Evolutionary conservation across 2,888 invertebrate species (phyloP), one percentile per base, ranked within the genome.

Genomic region (Lepidochitona cinerea): DNA sequence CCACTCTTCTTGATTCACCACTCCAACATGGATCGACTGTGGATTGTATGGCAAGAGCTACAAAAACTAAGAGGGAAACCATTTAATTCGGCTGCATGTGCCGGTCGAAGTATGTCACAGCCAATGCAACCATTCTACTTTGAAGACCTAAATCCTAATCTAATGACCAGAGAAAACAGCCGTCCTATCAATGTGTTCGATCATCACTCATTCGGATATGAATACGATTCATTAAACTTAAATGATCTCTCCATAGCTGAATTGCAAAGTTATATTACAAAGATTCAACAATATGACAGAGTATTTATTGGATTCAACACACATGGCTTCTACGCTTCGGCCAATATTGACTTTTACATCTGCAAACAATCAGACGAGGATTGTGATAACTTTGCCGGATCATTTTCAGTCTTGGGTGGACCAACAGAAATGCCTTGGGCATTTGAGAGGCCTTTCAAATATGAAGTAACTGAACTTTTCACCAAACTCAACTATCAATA

Each of bases 141-240:
- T 49, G 37, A 29, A 4, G 35, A 26, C 0, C 69, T 53, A 52
- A 78, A 77, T 59, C 54, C 37, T n/a, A 71, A 75, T 37, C 54
- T 37, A 0, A 29, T 68, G 32, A 77, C 75, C 2, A 41, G 70
- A 6, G 52, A 70, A 9, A 59, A 77, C 41, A 49, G 75, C 26
- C 64, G 74, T 9, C 72, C 75, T 26, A 75, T 74, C 12, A 77
- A 78, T 66, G 77, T 70, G n/a, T 78, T 80, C 54, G 73, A 80
- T 33, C 77, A 78, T 65, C 64, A 70, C 37, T 33, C 67, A 32
- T 74, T 78, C 36, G 71, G 72, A 37, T 78, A 78, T 49, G 71
- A 76, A 68, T 81, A 72, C 70, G 81, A 81, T 71, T 72, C 65
- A 49, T 59, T 81, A 32, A 67, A 75, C 26, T 68, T 81, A 23